A percentile compares a stretch with the other conserved stretches of the same genome.
Evolutionary conservation across 2,888 invertebrate genomes (phyloP).

Genomic region (Clepsis dumicolana): DNA sequence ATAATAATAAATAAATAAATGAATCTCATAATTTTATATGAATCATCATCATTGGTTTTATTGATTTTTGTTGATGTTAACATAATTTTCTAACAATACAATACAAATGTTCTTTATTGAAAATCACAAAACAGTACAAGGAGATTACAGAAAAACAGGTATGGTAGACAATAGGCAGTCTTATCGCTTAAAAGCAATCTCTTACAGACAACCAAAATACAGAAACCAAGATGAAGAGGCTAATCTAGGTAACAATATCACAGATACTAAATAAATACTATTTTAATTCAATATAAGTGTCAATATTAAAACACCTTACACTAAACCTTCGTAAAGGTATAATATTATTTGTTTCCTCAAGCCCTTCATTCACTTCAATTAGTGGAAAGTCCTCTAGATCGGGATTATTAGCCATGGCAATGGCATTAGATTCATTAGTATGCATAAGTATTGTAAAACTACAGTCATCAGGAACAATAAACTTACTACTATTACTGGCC

Average conservation of each 20-base stretch:
- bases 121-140: too few relatives aligned
- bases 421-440: slow-evolving; percentile 86
- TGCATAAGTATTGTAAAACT: slow-evolving; percentile 87
- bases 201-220: too few relatives aligned
- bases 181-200: too few relatives aligned
- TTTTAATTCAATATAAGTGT: slow-evolving; percentile 69
- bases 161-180: too few relatives aligned
- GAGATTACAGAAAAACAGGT: too few relatives aligned
- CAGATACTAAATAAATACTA: slow-evolving; percentile 23
- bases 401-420: slow-evolving; percentile 83
- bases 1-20: too few relatives aligned
- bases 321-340: slow-evolving; percentile 70
- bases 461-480: slow-evolving; percentile 82
- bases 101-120: too few relatives aligned
- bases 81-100: too few relatives aligned
- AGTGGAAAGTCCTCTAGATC: slow-evolving; percentile 78
- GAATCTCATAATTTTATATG: too few relatives aligned
- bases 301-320: slow-evolving; percentile 66
- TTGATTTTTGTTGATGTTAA: too few relatives aligned
- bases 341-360: slow-evolving; percentile 59
- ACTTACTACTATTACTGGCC: slow-evolving; percentile 75
- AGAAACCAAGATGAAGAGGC: too few relatives aligned
- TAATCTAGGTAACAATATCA: slow-evolving; percentile 10
- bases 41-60: too few relatives aligned
- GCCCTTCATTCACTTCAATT: slow-evolving; percentile 63